Conservation (phyloP, 2,797 vertebrate species). For the Huso huso region DNA sequence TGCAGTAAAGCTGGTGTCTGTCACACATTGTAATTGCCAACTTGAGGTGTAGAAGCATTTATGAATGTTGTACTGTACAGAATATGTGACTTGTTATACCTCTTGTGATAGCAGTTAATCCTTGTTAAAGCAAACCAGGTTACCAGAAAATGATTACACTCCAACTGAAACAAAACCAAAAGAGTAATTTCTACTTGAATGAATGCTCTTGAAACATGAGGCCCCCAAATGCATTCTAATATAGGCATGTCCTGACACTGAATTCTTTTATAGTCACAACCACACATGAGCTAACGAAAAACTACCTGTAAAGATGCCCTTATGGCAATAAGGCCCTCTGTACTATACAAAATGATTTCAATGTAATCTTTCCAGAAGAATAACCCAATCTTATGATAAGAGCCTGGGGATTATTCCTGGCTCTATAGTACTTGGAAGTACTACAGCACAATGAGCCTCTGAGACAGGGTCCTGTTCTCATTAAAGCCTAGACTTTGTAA, state of each 20-base stretch:
- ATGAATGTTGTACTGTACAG: too few relatives aligned
- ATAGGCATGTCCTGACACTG: background rate
- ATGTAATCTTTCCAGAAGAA: background rate
- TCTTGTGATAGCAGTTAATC: too few relatives aligned
- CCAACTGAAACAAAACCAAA: background rate
- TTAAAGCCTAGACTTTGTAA: too few relatives aligned
- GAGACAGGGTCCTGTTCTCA: too few relatives aligned
- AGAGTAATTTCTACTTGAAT: too few relatives aligned
- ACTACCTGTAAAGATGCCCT: background rate
- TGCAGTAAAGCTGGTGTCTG: too few relatives aligned
- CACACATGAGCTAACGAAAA: background rate
- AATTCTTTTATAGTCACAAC: background rate
- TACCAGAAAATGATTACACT: too few relatives aligned
- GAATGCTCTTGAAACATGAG: background rate
- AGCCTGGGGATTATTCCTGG: slow-evolving; percentile 1
- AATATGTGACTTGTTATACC: too few relatives aligned
- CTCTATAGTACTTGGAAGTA: background rate
- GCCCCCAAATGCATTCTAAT: background rate
- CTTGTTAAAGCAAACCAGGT: background rate
- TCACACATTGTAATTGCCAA: too few relatives aligned
- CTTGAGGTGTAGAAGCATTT: too few relatives aligned
- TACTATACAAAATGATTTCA: background rate
- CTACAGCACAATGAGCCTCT: background rate
- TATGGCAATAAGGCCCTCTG: background rate
- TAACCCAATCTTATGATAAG: background rate